phyloP scores from a whole-genome alignment of 1,140 invertebrate species.

The Drepana arcuata region DNA sequence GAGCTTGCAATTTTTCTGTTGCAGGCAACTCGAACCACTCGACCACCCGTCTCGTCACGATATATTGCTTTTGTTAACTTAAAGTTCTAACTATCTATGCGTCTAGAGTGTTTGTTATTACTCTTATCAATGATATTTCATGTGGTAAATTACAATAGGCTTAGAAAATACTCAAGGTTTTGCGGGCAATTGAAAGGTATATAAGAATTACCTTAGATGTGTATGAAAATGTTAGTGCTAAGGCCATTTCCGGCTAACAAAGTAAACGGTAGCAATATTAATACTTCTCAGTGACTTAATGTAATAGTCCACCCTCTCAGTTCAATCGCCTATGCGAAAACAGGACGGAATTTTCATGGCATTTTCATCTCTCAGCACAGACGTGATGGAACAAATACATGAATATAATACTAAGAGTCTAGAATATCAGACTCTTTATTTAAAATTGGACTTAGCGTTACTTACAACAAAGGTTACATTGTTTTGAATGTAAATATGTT shows the following conservation, averaged over 20 bases:
- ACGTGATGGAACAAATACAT: conserved; percentile 64
- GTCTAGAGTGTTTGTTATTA: conserved; percentile 4
- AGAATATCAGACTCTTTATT: conserved; percentile 19
- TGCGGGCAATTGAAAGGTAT: no score
- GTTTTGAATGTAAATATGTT: conserved; percentile 38
- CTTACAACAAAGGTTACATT: conserved; percentile 40
- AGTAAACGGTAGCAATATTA: conserved; percentile 35
- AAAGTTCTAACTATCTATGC: no score
- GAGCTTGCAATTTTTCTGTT: no score
- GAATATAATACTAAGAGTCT: conserved; percentile 63
- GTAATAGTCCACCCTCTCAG: conserved; percentile 33
- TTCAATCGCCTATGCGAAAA: conserved; percentile 40
- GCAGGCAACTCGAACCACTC: no score
- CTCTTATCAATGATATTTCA: no score
- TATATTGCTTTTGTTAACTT: no score
- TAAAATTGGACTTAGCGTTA: conserved; percentile 39
- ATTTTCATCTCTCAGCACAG: conserved; percentile 60
- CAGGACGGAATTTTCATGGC: conserved; percentile 51
- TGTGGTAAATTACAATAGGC: no score
- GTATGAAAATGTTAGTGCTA: conserved; percentile 31
- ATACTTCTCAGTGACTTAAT: conserved; percentile 41
- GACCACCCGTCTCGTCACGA: no score
- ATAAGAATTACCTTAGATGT: conserved; percentile 32
- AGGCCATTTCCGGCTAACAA: conserved; percentile 29
- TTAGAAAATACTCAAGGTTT: no score